A percentile compares a stretch with the other conserved stretches of the same genome.
Evolutionary conservation across 2,113 vertebrate species (phyloP).

Genomic region (Daboia siamensis): DNA sequence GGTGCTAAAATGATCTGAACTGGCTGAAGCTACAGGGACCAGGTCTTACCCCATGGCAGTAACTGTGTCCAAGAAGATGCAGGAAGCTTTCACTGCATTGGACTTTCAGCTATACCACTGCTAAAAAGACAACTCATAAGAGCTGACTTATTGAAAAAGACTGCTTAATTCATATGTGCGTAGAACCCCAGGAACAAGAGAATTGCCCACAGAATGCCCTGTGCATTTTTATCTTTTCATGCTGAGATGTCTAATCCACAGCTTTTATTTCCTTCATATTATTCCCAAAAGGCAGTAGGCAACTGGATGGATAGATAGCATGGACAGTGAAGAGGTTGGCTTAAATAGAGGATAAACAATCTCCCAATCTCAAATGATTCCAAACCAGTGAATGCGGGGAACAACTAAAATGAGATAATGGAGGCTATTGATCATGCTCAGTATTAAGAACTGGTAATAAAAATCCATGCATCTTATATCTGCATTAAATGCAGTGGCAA

Average conservation of each 20-base stretch:
- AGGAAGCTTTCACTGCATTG: constrained; percentile 34
- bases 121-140: constrained; percentile 18
- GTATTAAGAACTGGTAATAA: background rate
- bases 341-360: background rate
- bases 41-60: background rate
- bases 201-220: background rate
- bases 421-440: background rate
- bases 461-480: background rate
- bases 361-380: background rate
- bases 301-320: background rate
- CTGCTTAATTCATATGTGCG: background rate
- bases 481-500: background rate
- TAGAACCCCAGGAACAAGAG: background rate
- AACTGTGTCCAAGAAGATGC: constrained; percentile 17
- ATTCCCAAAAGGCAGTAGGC: background rate
- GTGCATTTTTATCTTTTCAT: background rate
- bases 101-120: constrained; percentile 24
- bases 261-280: background rate
- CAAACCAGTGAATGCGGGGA: background rate
- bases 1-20: constrained; percentile 55
- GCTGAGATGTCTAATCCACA: background rate
- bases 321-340: background rate
- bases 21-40: constrained; percentile 42
- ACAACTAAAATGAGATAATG: background rate
- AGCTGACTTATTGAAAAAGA: constrained; percentile 6